Evolutionary conservation across 1,140 invertebrate species (phyloP).

Genomic region (Drosophila ambigua): DNA sequence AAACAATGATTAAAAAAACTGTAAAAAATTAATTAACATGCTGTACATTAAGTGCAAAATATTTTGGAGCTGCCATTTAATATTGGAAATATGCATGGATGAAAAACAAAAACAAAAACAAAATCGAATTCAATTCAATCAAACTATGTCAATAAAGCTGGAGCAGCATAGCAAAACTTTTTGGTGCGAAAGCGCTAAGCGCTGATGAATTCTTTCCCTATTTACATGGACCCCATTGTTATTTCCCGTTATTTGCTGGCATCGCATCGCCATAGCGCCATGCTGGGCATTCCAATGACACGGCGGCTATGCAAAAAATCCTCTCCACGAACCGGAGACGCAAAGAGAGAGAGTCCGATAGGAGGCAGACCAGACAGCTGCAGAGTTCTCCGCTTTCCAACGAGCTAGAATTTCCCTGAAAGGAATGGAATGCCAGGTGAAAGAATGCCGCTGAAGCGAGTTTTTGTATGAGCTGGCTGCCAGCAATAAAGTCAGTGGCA

Average conservation of each 20-base stretch:
- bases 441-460: too few species aligned
- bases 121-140: constrained; percentile 1
- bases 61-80: neutral
- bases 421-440: too few species aligned
- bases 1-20: neutral
- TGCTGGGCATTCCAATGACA: constrained; percentile 7
- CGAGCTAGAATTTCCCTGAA: too few species aligned
- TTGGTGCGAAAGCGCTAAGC: too few species aligned
- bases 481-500: too few species aligned
- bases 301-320: constrained; percentile 20
- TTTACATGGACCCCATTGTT: constrained; percentile 3
- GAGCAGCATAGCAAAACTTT: too few species aligned
- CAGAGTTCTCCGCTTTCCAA: too few species aligned
- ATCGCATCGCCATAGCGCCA: too few species aligned
- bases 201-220: neutral
- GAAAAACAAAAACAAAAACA: too few species aligned
- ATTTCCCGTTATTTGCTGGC: constrained; percentile 2
- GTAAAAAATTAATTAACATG: constrained; percentile 15
- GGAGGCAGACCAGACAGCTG: too few species aligned
- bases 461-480: too few species aligned
- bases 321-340: neutral
- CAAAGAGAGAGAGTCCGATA: too few species aligned
- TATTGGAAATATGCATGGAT: neutral
- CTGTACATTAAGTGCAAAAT: constrained; percentile 1
- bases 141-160: neutral